Percentiles rank a stretch among this genome's conserved stretches.
Conservation (phyloP, 2,888 invertebrate species). For the Hydroisotoma schaefferi region DNA sequence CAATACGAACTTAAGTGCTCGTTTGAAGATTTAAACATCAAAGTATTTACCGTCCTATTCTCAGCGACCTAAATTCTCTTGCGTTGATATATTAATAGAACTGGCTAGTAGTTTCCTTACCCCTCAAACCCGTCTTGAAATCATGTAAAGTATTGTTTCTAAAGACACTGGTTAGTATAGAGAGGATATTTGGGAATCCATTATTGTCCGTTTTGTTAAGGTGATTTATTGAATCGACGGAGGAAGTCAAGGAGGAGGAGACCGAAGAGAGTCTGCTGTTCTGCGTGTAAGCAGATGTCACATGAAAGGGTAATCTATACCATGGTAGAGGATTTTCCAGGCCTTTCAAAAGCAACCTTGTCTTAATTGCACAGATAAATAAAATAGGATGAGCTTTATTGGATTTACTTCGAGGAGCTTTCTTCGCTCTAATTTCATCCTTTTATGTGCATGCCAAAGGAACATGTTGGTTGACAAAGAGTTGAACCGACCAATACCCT, state of each 20-base stretch:
- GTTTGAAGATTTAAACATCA: no score
- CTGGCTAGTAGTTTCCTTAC: no score
- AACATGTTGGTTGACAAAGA: no score
- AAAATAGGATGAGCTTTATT: slow-evolving; percentile 35
- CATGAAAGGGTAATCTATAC: slow-evolving; percentile 21
- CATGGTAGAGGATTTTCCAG: background rate
- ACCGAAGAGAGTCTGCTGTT: slow-evolving; percentile 18
- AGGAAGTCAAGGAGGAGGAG: background rate
- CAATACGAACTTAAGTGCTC: no score
- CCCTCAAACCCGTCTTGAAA: no score
- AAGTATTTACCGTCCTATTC: no score
- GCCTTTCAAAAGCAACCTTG: slow-evolving; percentile 15
- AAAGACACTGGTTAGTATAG: no score
- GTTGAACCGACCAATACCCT: no score
- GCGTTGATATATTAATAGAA: no score
- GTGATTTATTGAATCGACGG: slow-evolving; percentile 1
- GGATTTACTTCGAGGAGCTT: slow-evolving; percentile 8
- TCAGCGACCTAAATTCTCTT: no score
- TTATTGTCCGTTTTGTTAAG: slow-evolving; percentile 5
- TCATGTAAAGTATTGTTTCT: no score
- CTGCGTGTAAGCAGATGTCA: slow-evolving; percentile 24
- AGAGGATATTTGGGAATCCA: background rate
- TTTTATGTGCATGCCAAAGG: background rate
- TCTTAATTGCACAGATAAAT: slow-evolving; percentile 37
- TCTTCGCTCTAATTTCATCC: background rate